A percentile compares a stretch with the other conserved stretches of the same genome.
Conservation (phyloP, 2,113 vertebrate species). For the Emydocephalus ijimae region DNA sequence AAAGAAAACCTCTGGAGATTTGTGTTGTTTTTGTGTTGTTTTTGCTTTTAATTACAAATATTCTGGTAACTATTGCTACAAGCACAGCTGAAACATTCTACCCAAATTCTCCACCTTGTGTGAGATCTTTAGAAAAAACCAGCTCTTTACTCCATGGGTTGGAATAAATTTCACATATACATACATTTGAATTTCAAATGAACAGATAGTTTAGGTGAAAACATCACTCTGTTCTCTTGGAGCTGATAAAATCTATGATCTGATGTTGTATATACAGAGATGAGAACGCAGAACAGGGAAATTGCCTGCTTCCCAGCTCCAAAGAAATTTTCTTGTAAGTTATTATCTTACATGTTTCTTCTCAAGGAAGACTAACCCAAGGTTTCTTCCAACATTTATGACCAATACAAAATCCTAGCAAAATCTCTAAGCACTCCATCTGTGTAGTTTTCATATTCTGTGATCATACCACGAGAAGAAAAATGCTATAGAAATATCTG, state of each 20-base stretch:
- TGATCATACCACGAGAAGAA: not conserved
- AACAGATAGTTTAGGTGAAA: not conserved
- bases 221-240: not conserved
- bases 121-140: not conserved
- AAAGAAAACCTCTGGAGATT: not conserved
- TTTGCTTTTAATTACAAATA: not conserved
- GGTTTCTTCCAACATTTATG: not conserved
- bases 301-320: not conserved
- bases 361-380: not conserved
- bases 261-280: not conserved
- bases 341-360: not conserved
- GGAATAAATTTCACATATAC: not conserved
- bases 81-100: not conserved
- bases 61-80: not conserved
- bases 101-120: not conserved
- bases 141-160: not conserved
- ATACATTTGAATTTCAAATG: not conserved
- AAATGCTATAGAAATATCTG: not conserved
- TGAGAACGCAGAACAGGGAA: not conserved
- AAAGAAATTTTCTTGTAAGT: not conserved
- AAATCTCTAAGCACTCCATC: not conserved
- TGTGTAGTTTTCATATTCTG: not conserved
- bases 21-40: not conserved
- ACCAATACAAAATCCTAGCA: not conserved
- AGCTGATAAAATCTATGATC: not conserved